Conservation (phyloP, 2,113 vertebrate genomes). For the Microtus ochrogaster region DNA sequence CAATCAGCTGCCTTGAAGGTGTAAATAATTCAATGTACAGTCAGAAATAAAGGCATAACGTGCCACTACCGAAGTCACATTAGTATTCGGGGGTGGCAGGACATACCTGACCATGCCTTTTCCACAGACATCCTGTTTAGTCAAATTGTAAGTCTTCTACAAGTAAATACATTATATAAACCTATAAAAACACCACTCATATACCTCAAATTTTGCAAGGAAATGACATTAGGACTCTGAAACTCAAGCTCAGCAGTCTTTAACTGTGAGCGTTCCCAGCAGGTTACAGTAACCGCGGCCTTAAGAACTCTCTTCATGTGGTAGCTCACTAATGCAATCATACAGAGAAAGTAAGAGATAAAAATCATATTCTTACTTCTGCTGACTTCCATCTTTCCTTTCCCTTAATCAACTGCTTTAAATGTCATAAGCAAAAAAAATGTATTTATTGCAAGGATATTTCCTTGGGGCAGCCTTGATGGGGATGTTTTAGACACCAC, state of each 20-base stretch:
- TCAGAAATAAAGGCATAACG: constrained; percentile 90
- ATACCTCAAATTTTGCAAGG: constrained; percentile 66
- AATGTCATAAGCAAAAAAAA: constrained; percentile 86
- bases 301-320: constrained; percentile 35
- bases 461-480: constrained; percentile 74
- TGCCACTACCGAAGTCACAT: constrained; percentile 80
- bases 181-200: constrained; percentile 72
- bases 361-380: constrained; percentile 79
- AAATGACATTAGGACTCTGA: constrained; percentile 52
- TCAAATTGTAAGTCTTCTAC: constrained; percentile 78
- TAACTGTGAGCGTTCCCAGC: constrained; percentile 61
- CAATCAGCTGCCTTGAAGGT: constrained; percentile 97
- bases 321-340: constrained; percentile 74
- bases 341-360: constrained; percentile 71
- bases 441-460: constrained; percentile 82
- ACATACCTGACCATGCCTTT: constrained; percentile 84
- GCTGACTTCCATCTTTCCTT: constrained; percentile 84
- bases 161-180: constrained; percentile 70
- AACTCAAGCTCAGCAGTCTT: constrained; percentile 79
- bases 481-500: constrained; percentile 63
- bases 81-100: constrained; percentile 81
- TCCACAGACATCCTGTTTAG: constrained; percentile 78
- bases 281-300: constrained; percentile 38
- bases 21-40: constrained; percentile 98
- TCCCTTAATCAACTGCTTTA: constrained; percentile 84